Percentiles rank a stretch among this genome's conserved stretches.
phyloP scores from a whole-genome alignment of 2,888 invertebrate species.

The Thalpophila matura region DNA sequence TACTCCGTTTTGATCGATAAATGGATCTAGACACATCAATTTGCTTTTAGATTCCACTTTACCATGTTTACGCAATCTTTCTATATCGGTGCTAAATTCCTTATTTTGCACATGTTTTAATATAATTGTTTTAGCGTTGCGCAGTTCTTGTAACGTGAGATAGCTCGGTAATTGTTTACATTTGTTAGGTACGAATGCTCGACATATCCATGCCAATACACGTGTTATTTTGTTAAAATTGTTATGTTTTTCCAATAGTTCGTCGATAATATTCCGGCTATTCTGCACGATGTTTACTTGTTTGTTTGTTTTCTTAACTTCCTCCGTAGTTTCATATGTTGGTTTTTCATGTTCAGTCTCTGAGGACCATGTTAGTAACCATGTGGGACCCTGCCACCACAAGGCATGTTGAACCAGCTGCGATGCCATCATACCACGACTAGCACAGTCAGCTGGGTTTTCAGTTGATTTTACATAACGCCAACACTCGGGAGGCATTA shows the following conservation, averaged over 20 bases:
- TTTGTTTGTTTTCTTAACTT: background rate
- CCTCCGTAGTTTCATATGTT: background rate
- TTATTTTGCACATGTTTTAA: conserved; percentile 4
- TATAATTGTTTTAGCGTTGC: background rate
- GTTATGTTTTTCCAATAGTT: conserved; percentile 5
- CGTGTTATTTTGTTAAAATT: conserved; percentile 8
- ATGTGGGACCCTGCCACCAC: background rate
- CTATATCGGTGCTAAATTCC: background rate
- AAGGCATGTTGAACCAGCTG: background rate
- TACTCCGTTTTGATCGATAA: background rate
- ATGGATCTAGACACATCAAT: background rate
- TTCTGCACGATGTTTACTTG: background rate
- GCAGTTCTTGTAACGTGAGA: conserved; percentile 7
- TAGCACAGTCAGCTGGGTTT: conserved; percentile 6
- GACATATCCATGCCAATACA: conserved; percentile 9
- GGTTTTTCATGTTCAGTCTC: background rate
- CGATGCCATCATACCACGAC: background rate
- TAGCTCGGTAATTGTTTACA: conserved; percentile 7
- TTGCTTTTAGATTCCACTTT: background rate
- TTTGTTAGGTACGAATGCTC: conserved; percentile 1
- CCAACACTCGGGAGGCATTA: background rate
- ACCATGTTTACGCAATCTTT: background rate
- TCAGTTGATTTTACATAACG: conserved; percentile 10
- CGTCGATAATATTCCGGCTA: background rate
- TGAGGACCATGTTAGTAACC: background rate